Evolutionary conservation across 2,797 vertebrate genomes (phyloP), one percentile per base, ranked within the genome.

Genomic region (Epinephelus awoara): DNA sequence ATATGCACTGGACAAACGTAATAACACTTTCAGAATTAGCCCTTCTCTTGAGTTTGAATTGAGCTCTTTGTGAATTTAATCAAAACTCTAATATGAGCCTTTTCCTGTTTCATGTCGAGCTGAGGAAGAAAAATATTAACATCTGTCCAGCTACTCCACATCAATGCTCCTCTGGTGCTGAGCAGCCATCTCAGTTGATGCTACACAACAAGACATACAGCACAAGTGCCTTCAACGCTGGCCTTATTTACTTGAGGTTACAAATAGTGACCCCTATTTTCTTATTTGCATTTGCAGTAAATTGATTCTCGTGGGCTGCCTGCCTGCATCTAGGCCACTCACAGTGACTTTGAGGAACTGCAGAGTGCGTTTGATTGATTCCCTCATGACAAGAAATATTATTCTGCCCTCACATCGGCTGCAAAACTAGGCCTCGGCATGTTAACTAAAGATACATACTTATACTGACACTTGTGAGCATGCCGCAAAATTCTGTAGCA

Each of bases 351-450:
- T 75, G 75, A 85, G 62, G 18, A 78, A 73, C 58, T 19, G 78
- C 63, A 40, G 11, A 27, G 65, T 19, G 25, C 29, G 75, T 65
- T 72, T 88, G 82, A 87, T 83, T 78, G 79, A 88, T 90, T 89
- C 67, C 69, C 70, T 23, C 10, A 49, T 47, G 65, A 82, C 71
- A 72, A 82, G 40, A 66, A 21, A 62, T 70, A 70, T 74, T 17
- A 57, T 44, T 29, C 57, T 52, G 54, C 29, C 64, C 21, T 40
- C 67, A 59, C 17, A 69, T 7, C 34, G 21, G 11, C 12, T 27
- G 49, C 11, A 59, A 74, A 88, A 85, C 63, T 57, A 82, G 59
- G 61, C 68, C 64, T 68, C 46, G 19, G 27, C 52, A 51, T 57
- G 73, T 46, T 69, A 66, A 27, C 23, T 65, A 40, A 47, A 74